Evolutionary conservation across 2,888 invertebrate genomes (phyloP), one percentile per base, ranked within the genome.

Genomic region (Napeogenes inachia): DNA sequence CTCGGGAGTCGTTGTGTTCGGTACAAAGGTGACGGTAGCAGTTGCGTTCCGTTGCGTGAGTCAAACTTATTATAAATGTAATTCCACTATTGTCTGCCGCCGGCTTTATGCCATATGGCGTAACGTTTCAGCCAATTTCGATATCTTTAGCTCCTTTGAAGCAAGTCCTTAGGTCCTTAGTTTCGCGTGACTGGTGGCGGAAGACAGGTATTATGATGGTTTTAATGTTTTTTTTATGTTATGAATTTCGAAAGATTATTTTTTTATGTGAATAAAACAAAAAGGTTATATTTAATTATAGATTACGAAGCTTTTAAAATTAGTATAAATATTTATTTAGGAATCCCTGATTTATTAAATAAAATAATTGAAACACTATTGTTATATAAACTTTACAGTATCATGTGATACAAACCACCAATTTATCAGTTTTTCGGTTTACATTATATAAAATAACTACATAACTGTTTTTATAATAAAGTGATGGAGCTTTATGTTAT

Each of bases 31-130:
- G 72, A 71, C 67, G 60, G 71, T 67, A 83, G 84, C 88, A 89
- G 89, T 89, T 89, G 88, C 70, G 73, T 65, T 68, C 61, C 13
- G 72, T 84, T 85, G 89, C 89, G 90, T 89, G 89, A 84, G 82
- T 77, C 66, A 76, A 75, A 84, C 84, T 89, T 89, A 90, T 90
- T 90, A 90, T 82, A 74, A 80, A 82, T 77, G 85, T 90, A 90
- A 90, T 90, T 89, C 77, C 82, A 81, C 89, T 85, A 89, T 90
- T 90, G 89, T 90, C 79, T 78, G 87, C 87, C 84, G 80, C 73
- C 75, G 83, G 87, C 84, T 76, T 72, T 72, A 70, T 80, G 78
- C 84, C 90, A 90, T 90, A 90, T 90, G 90, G 89, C 82, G 89
- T 89, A 89, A 88, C 89, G 87, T 88, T 84, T 72, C 77, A 80